Base-by-base conservation (phyloP, 2,113 vertebrate species). In the Phalacrocorax aristotelis region DNA sequence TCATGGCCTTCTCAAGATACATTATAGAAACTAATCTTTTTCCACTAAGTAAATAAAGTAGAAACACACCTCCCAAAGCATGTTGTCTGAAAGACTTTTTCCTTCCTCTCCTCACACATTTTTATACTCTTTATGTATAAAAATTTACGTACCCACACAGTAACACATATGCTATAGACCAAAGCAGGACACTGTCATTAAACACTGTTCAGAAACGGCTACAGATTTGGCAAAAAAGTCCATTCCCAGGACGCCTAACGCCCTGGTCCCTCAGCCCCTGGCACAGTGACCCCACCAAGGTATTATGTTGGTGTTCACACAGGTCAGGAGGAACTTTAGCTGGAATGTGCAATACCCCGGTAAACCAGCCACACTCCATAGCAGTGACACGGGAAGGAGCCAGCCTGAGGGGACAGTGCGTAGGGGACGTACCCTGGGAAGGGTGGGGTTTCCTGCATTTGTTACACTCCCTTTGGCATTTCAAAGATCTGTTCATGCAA, bases 291-390 rank as follows among this genome's bases (percentile, higher is more conserved):
- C 11, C 6, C 34, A 57, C 10, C 51, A 75, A 69, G 76, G 30
- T 10, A 6, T 20, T 36, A 34, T 0, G 0, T 0, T 17, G 10
- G 16, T 30, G 58, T 19, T 36, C 89, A 32, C 20, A 7, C 49
- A 38, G 13, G 26, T 25, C 20, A 7, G 13, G 44, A 64, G 64
- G 34, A 48, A 27, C 23, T 15, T n/a, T 2, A 7, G 11, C 18
- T 58, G 46, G 10, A 58, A 82, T 0, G 10, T 34, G 65, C 81
- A 60, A 4, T 38, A 36, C 11, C 21, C 34, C n/a, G 13, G 13
- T 49, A 9, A 62, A 70, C 29, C 30, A 84, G 21, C 23, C 69
- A 40, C 0, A 0, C 14, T 78, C 32, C 60, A 6, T 7, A 42
- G 21, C 1, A 13, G 27, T 20, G 34, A 13, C 54, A 40, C 0